Conservation (phyloP, 2,113 vertebrate genomes). For the Fregetta grallaria region DNA sequence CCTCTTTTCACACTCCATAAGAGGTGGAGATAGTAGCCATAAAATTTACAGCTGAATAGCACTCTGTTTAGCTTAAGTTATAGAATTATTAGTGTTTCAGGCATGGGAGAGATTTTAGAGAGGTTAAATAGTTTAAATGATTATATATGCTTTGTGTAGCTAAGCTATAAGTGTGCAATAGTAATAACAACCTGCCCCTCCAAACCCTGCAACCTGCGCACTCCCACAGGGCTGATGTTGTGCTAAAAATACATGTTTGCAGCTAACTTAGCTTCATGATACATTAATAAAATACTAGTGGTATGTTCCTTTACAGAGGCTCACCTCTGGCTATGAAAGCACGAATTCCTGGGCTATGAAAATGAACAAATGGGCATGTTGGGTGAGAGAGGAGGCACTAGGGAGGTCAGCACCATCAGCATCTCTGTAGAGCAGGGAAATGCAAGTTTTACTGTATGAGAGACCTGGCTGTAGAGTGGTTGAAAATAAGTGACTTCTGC, state of each 20-base stretch:
- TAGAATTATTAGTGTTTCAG: conserved; percentile 41
- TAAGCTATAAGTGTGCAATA: neutral
- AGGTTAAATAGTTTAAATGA: neutral
- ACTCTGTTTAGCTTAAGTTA: conserved; percentile 45
- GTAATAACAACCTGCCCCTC: neutral
- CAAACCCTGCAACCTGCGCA: neutral
- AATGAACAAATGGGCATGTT: fast-evolving
- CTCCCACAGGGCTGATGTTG: neutral
- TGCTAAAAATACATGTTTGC: conserved; percentile 27
- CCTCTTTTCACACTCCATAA: conserved; percentile 65
- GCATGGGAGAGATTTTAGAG: neutral
- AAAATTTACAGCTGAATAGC: conserved; percentile 51
- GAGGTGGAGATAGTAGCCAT: conserved; percentile 61
- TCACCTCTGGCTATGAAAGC: neutral
- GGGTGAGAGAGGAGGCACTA: neutral
- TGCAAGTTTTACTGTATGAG: neutral
- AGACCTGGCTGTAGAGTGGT: neutral
- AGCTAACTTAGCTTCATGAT: neutral
- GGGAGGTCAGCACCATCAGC: neutral
- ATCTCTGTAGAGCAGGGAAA: neutral
- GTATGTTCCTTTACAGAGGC: neutral
- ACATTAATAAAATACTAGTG: neutral
- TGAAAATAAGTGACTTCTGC: neutral
- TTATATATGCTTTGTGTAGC: neutral
- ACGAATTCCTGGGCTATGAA: neutral